phyloP scores from a whole-genome alignment of 53 echinoderm and acorn worm genomes.

The Hippasteria phrygiana region DNA sequence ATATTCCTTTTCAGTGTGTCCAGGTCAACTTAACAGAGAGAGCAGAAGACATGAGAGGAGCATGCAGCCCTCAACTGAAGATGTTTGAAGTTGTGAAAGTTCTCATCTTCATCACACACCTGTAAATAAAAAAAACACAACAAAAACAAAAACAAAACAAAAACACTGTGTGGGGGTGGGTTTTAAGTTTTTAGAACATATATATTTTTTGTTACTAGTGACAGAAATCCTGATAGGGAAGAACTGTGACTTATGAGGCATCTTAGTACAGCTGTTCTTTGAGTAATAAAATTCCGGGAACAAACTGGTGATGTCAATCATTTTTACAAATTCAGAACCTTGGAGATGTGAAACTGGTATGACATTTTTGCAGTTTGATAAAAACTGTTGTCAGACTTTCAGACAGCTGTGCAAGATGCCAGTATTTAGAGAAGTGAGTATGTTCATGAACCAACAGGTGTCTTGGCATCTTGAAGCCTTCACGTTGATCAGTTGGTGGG shows the following conservation, averaged over 20 bases:
- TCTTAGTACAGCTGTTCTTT: neutral
- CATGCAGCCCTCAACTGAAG: too few species aligned
- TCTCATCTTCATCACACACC: too few species aligned
- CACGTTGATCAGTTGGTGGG: neutral
- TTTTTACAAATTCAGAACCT: neutral
- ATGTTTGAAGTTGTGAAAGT: too few species aligned
- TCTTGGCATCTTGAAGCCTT: neutral
- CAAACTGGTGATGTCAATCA: neutral
- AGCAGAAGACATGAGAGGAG: too few species aligned
- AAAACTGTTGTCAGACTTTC: neutral
- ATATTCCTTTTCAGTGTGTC: too few species aligned
- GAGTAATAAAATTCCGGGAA: neutral
- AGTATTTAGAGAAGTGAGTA: neutral
- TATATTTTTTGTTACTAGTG: neutral
- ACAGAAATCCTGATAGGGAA: neutral
- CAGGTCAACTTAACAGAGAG: too few species aligned
- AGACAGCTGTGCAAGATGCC: neutral
- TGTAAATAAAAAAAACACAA: too few species aligned
- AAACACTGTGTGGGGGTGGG: too few species aligned
- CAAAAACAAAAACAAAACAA: too few species aligned
- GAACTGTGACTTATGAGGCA: neutral
- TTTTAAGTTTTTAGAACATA: too few species aligned
- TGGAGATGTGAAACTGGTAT: neutral
- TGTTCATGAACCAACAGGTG: slow-evolving; percentile 6
- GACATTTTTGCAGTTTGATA: neutral